Conservation (phyloP, 2,797 vertebrate genomes). For the Sebastes nivosus region DNA sequence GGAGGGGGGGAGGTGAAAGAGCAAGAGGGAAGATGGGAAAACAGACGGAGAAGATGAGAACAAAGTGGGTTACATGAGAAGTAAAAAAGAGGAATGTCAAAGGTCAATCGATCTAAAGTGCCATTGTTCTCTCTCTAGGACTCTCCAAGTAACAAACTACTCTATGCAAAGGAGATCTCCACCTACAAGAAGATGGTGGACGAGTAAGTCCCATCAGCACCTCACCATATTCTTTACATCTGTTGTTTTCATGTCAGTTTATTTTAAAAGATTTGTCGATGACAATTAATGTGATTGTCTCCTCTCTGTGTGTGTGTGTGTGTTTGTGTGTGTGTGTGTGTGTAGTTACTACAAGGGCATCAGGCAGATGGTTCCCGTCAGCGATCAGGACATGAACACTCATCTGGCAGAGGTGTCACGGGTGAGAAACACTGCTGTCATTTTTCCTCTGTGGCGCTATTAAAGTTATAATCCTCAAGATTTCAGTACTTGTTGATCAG, state of each 20-base stretch:
- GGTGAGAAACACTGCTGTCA: constrained; percentile 81
- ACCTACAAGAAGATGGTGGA: constrained; percentile 99
- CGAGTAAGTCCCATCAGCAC: constrained; percentile 87
- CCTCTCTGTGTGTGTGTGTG: constrained; percentile 19
- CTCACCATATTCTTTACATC: not conserved
- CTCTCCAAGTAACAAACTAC: constrained; percentile 98
- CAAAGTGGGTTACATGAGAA: constrained; percentile 13
- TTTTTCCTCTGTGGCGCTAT: constrained; percentile 23
- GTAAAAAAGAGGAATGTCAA: not conserved
- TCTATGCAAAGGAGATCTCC: constrained; percentile 99
- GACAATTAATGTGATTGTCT: constrained; percentile 1
- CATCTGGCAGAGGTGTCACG: constrained; percentile 98
- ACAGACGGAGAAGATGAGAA: constrained; percentile 8
- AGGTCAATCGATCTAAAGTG: constrained; percentile 24
- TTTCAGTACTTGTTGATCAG: not conserved
- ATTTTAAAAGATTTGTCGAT: not conserved
- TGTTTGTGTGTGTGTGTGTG: constrained; percentile 31
- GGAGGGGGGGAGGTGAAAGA: not conserved
- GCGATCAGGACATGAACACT: constrained; percentile 99
- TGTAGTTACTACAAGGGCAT: constrained; percentile 96
- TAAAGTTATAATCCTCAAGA: constrained; percentile 16
- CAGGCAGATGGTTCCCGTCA: constrained; percentile 95
- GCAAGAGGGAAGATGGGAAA: constrained; percentile 1
- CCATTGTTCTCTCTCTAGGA: constrained; percentile 82
- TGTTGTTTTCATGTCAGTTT: constrained; percentile 18